phyloP scores from a whole-genome alignment of 2,888 invertebrate genomes.

The Hofmannophila pseudospretella region DNA sequence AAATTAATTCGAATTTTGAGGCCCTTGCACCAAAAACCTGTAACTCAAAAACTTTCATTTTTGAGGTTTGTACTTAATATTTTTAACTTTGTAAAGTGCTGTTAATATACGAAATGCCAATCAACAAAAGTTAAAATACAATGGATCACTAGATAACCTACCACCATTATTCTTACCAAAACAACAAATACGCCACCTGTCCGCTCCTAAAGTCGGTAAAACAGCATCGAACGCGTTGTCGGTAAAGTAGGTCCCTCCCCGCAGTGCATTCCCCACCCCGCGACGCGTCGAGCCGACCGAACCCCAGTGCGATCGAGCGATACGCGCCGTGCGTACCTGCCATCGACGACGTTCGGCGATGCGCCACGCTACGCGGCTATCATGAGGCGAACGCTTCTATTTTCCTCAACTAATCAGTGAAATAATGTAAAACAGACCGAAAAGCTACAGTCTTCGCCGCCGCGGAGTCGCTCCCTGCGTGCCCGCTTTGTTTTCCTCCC shows the following conservation, averaged over 20 bases:
- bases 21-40: neutral
- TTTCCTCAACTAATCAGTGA: slow-evolving; percentile 66
- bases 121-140: too few relatives aligned
- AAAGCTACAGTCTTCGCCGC: slow-evolving; percentile 76
- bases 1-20: neutral
- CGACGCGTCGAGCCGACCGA: slow-evolving; percentile 29
- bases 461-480: slow-evolving; percentile 77
- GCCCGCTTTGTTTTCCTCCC: slow-evolving; percentile 64
- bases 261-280: slow-evolving; percentile 35
- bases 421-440: slow-evolving; percentile 80
- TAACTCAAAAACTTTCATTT: neutral
- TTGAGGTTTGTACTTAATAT: too few relatives aligned
- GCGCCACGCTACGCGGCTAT: slow-evolving; percentile 60
- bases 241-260: slow-evolving; percentile 37
- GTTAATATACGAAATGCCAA: too few relatives aligned
- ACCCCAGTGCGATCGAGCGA: slow-evolving; percentile 73
- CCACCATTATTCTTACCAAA: neutral
- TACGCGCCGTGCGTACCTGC: slow-evolving; percentile 57
- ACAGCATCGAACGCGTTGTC: slow-evolving; percentile 23
- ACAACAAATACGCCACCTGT: slow-evolving; percentile 6
- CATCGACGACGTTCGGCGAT: slow-evolving; percentile 34
- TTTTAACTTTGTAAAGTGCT: too few relatives aligned
- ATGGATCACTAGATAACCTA: too few relatives aligned
- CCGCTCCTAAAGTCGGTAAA: slow-evolving; percentile 13
- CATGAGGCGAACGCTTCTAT: slow-evolving; percentile 56